Conservation (phyloP, 2,888 invertebrate species). For the Pristionchus arcanus region DNA sequence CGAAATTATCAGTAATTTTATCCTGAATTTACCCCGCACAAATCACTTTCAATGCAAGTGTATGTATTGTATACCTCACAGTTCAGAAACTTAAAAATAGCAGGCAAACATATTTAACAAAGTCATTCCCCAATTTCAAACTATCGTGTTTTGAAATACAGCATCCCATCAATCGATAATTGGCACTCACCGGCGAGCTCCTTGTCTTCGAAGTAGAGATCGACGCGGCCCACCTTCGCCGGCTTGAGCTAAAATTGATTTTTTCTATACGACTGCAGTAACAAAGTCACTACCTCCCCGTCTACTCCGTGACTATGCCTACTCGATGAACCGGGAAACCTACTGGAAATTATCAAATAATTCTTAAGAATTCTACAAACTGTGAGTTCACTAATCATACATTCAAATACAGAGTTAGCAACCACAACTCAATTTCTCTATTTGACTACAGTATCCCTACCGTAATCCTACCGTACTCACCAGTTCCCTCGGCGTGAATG, state of each 20-base stretch:
- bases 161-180: background rate
- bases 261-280: background rate
- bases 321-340: too few relatives aligned
- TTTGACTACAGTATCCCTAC: background rate
- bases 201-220: slow-evolving; percentile 64
- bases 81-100: too few relatives aligned
- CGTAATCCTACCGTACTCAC: background rate
- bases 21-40: too few relatives aligned
- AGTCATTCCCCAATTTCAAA: background rate
- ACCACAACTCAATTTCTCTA: too few relatives aligned
- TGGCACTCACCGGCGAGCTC: slow-evolving; percentile 60
- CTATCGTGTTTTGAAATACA: background rate
- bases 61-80: too few relatives aligned
- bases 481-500: slow-evolving; percentile 16
- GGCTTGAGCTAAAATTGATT: background rate
- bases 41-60: too few relatives aligned
- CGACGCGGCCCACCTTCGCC: slow-evolving; percentile 50
- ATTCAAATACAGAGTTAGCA: background rate
- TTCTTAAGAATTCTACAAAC: too few relatives aligned
- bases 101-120: background rate
- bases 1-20: background rate
- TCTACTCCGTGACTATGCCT: too few relatives aligned
- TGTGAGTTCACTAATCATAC: too few relatives aligned
- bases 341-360: too few relatives aligned
- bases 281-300: too few relatives aligned